phyloP scores from a whole-genome alignment of 2,113 vertebrate species.

The Miniopterus natalensis region DNA sequence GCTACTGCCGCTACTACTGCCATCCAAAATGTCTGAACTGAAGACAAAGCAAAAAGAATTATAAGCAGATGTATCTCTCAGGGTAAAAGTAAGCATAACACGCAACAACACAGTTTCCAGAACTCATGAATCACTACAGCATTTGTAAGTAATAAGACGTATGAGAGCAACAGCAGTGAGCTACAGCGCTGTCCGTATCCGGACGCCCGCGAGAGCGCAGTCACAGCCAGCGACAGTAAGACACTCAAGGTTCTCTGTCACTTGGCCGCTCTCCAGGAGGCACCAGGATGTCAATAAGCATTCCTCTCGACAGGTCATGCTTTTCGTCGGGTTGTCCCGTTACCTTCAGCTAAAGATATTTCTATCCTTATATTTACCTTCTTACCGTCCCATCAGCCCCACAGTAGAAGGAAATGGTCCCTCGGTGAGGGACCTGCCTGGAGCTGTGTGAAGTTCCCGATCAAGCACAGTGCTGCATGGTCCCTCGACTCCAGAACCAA shows the following conservation, averaged over 20 bases:
- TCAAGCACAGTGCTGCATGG: background rate
- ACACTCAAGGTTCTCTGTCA: background rate
- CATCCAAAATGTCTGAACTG: constrained; percentile 95
- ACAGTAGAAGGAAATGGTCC: background rate
- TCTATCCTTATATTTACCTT: background rate
- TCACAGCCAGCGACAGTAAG: background rate
- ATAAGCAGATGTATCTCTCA: constrained; percentile 69
- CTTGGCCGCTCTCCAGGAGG: background rate
- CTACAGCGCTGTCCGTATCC: background rate
- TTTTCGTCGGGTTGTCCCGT: background rate
- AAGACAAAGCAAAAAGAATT: constrained; percentile 79
- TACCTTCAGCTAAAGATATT: constrained; percentile 13
- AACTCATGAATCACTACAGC: constrained; percentile 61
- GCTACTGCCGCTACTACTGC: constrained; percentile 95
- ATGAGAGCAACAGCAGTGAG: constrained; percentile 69
- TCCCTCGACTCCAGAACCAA: background rate
- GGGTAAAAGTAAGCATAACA: constrained; percentile 75
- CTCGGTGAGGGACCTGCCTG: background rate
- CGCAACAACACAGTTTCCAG: constrained; percentile 69
- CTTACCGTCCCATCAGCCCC: constrained; percentile 53
- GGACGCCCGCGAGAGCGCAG: constrained; percentile 36
- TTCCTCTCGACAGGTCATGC: background rate
- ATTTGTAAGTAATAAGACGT: constrained; percentile 76
- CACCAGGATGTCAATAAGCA: background rate
- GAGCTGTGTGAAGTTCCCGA: background rate